phyloP scores from a whole-genome alignment of 2,113 vertebrate genomes.

The Hypanus sabinus region DNA sequence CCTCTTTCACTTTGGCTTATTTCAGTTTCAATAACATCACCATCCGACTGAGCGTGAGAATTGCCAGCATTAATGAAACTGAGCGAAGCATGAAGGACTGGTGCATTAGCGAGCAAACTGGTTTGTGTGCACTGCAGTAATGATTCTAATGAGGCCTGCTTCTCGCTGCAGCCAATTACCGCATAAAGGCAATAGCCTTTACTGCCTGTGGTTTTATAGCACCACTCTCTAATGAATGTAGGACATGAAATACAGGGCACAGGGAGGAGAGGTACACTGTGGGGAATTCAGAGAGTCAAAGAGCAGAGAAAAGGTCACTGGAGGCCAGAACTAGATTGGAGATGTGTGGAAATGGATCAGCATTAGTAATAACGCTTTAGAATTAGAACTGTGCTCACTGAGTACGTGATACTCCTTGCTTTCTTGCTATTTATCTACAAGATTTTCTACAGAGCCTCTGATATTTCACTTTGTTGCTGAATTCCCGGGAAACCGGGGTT shows the following conservation, averaged over 20 bases:
- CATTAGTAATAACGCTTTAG: no score
- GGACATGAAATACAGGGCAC: neutral
- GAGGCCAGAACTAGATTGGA: neutral
- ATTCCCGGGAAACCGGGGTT: neutral
- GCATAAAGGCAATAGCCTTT: neutral
- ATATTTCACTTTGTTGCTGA: neutral
- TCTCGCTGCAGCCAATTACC: neutral
- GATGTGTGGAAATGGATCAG: neutral
- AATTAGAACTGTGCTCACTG: neutral
- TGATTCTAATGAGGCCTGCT: conserved; percentile 19
- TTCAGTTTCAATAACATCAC: neutral
- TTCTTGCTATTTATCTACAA: neutral
- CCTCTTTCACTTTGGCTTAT: neutral
- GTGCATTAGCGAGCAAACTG: neutral
- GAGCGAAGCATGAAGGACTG: neutral
- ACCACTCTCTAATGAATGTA: neutral
- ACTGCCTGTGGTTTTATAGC: neutral
- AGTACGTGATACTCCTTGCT: neutral
- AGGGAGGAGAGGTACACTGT: neutral
- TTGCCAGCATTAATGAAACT: neutral
- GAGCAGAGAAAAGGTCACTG: neutral
- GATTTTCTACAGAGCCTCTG: neutral
- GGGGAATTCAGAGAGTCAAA: neutral
- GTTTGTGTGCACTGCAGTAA: neutral
- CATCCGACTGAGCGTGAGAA: neutral